Percentiles rank a stretch among this genome's conserved stretches.
phyloP scores from a whole-genome alignment of 2,888 invertebrate genomes.

The Rhogogaster chlorosoma region DNA sequence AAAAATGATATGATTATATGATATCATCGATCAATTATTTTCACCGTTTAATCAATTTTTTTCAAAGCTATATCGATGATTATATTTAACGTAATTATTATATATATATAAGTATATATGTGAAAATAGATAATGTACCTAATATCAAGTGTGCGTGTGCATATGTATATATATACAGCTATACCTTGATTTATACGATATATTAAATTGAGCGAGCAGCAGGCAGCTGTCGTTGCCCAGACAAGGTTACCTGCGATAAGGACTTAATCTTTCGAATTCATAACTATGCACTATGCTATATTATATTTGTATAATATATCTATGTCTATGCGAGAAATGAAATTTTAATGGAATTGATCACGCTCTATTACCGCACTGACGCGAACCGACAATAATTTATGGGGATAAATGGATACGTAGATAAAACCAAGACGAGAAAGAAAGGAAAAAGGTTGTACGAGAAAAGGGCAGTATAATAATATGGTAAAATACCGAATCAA shows the following conservation, averaged over 20 bases:
- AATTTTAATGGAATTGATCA: conserved; percentile 31
- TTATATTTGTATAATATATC: background rate
- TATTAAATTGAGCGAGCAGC: conserved; percentile 13
- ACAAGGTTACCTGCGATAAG: conserved; percentile 29
- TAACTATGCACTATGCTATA: background rate
- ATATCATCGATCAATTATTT: background rate
- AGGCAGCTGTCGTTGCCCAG: conserved; percentile 35
- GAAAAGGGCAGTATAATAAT: background rate
- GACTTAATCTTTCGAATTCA: conserved; percentile 22
- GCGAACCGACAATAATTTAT: background rate
- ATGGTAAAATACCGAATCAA: background rate
- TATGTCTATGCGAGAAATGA: background rate
- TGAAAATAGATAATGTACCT: background rate
- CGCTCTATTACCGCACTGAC: background rate
- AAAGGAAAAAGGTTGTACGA: background rate
- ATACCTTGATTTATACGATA: background rate
- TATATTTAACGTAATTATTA: background rate
- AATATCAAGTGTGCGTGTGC: background rate
- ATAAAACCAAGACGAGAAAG: background rate
- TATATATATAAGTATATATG: too few relatives aligned
- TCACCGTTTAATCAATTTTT: background rate
- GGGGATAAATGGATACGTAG: background rate
- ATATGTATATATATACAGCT: background rate
- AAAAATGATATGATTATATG: too few relatives aligned
- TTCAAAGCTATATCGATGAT: background rate